These are phyloP conservation scores for Acipenser transmontanus DNA, from an alignment of 2,797 vertebrate genomes.

Conservation along the genomic window DNA sequence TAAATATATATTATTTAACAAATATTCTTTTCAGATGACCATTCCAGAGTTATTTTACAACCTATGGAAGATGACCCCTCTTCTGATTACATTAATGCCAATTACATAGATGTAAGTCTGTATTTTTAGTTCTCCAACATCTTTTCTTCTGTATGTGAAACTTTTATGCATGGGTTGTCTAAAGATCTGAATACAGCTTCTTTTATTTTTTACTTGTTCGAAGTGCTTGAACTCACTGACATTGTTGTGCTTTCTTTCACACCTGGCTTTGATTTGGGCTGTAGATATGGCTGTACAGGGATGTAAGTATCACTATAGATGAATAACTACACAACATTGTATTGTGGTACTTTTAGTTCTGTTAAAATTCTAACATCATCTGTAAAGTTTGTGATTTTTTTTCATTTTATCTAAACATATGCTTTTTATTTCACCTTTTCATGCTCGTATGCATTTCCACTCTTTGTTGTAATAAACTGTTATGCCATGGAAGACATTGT, in stretches of 20 bases:
- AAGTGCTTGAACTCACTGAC: slow-evolving; percentile 95
- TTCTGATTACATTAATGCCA: slow-evolving; percentile 99
- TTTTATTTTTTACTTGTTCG: slow-evolving; percentile 67
- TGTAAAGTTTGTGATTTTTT: slow-evolving; percentile 22
- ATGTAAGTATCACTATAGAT: slow-evolving; percentile 99
- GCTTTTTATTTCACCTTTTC: slow-evolving; percentile 25
- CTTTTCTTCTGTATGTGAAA: slow-evolving; percentile 75
- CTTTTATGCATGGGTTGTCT: slow-evolving; percentile 76
- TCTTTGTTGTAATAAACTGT: slow-evolving; percentile 5
- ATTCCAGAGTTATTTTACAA: slow-evolving; percentile 97
- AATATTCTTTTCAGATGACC: slow-evolving; percentile 75
- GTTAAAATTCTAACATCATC: slow-evolving; percentile 21
- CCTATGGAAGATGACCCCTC: slow-evolving; percentile 96
- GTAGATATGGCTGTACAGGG: slow-evolving; percentile 99
- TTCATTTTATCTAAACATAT: slow-evolving; percentile 23
- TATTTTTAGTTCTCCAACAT: slow-evolving; percentile 61
- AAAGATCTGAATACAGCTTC: slow-evolving; percentile 78
- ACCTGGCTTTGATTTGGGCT: slow-evolving; percentile 95
- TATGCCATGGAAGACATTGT: slow-evolving; percentile 12
- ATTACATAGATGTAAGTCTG: slow-evolving; percentile 99
- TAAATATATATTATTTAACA: not conserved
- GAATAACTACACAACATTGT: slow-evolving; percentile 68
- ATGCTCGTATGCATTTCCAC: slow-evolving; percentile 20
- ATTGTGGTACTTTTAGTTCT: slow-evolving; percentile 19
- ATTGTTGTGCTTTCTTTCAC: slow-evolving; percentile 98